Evolutionary conservation across 2,888 invertebrate genomes (phyloP).

Genomic region (Fragum sueziense): DNA sequence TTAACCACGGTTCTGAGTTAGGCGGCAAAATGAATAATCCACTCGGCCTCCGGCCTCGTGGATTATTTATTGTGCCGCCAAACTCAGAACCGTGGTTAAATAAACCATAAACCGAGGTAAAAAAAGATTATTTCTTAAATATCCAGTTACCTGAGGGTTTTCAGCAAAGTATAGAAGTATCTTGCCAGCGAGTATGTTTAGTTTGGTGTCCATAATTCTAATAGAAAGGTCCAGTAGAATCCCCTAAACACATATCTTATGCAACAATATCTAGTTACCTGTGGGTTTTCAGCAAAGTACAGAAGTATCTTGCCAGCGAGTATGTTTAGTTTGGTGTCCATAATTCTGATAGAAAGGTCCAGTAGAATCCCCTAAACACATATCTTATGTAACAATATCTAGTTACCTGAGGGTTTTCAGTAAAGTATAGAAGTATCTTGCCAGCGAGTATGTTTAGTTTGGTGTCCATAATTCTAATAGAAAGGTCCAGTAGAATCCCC

Average conservation of each 20-base stretch:
- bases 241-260: too few relatives aligned
- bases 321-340: constrained; percentile 75
- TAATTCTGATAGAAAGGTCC: constrained; percentile 70
- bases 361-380: too few relatives aligned
- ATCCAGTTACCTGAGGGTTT: constrained; percentile 71
- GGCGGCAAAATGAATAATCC: too few relatives aligned
- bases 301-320: constrained; percentile 80
- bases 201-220: constrained; percentile 73
- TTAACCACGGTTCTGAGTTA: too few relatives aligned
- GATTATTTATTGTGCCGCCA: too few relatives aligned
- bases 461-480: constrained; percentile 73
- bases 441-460: constrained; percentile 76
- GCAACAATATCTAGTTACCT: too few relatives aligned
- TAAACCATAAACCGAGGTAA: too few relatives aligned
- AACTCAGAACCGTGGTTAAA: too few relatives aligned
- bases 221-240: constrained; percentile 74
- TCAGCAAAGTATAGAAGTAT: constrained; percentile 80
- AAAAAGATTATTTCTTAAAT: too few relatives aligned
- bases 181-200: constrained; percentile 78
- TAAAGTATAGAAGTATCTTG: constrained; percentile 80
- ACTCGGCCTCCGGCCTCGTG: too few relatives aligned
- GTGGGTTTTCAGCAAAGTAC: constrained; percentile 78
- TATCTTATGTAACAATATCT: too few relatives aligned
- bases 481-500: constrained; percentile 75
- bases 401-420: constrained; percentile 75